A percentile compares a stretch with the other conserved stretches of the same genome.
These are phyloP conservation scores for Morinoia aosen DNA, from an alignment of 2,888 invertebrate species.

Conservation along the genomic window DNA sequence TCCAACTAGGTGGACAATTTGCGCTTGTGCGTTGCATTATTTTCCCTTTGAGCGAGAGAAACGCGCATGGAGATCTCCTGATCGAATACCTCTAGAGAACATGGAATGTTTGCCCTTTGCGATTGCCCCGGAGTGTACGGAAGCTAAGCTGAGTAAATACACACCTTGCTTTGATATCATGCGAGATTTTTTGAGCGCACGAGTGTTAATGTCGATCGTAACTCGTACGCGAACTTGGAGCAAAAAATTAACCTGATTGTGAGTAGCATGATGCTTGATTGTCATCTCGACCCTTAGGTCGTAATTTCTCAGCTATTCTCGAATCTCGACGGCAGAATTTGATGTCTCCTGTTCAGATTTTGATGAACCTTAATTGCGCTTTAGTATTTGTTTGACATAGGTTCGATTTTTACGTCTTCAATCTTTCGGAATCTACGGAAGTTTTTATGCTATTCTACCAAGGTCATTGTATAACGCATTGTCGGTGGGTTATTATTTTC, in stretches of 20 bases:
- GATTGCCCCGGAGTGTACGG: neutral
- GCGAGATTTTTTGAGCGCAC: neutral
- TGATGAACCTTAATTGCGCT: neutral
- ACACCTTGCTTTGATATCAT: neutral
- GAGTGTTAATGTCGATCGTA: neutral
- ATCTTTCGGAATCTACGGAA: neutral
- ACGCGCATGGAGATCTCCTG: neutral
- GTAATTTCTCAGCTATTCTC: neutral
- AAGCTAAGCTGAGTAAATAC: conserved; percentile 2
- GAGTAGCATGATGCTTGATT: neutral
- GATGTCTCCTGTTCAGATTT: neutral
- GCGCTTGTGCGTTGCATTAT: neutral
- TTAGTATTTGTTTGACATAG: neutral
- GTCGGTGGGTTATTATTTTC: neutral
- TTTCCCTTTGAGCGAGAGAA: neutral
- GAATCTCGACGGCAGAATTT: neutral
- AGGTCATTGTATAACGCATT: neutral
- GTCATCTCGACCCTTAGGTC: neutral
- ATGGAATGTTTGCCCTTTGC: neutral
- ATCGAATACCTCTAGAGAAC: neutral
- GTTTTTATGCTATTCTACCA: neutral
- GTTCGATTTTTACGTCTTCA: neutral
- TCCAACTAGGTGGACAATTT: neutral
- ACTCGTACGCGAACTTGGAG: neutral
- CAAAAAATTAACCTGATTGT: neutral